phyloP scores from a whole-genome alignment of 1,140 invertebrate genomes.

The Triops longicaudatus region DNA sequence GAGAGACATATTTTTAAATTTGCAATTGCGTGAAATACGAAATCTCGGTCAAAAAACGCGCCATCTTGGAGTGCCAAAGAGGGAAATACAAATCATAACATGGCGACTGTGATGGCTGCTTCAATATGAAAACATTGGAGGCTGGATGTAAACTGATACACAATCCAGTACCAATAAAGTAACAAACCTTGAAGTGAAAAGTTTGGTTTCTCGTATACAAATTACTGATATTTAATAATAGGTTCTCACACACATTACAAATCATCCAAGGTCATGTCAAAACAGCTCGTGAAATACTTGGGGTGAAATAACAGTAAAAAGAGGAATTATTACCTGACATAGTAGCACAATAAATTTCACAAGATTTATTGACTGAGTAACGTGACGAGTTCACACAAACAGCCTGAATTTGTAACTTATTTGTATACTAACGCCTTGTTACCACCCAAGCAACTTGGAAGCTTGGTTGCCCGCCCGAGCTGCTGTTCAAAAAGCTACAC shows the following conservation, averaged over 20 bases:
- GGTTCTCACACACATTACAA: neutral
- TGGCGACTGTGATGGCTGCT: conserved; percentile 10
- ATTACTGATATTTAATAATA: neutral
- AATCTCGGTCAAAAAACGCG: conserved; percentile 14
- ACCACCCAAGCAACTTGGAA: conserved; percentile 11
- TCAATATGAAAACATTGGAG: neutral
- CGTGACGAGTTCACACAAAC: neutral
- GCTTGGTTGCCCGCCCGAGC: conserved; percentile 9
- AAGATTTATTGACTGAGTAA: neutral
- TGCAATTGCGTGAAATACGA: neutral
- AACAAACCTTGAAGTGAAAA: neutral
- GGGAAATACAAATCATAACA: conserved; percentile 12
- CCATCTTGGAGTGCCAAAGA: conserved; percentile 5
- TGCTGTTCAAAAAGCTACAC: neutral
- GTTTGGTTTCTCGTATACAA: neutral
- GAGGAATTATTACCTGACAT: neutral
- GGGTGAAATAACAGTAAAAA: neutral
- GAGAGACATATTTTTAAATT: neutral
- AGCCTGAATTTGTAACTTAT: neutral
- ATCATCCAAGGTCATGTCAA: neutral
- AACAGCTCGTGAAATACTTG: neutral
- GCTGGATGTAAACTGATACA: neutral
- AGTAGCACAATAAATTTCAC: neutral
- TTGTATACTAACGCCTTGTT: neutral
- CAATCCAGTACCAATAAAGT: neutral